Conservation (phyloP, 2,888 invertebrate species). For the Stegana nigrithorax region DNA sequence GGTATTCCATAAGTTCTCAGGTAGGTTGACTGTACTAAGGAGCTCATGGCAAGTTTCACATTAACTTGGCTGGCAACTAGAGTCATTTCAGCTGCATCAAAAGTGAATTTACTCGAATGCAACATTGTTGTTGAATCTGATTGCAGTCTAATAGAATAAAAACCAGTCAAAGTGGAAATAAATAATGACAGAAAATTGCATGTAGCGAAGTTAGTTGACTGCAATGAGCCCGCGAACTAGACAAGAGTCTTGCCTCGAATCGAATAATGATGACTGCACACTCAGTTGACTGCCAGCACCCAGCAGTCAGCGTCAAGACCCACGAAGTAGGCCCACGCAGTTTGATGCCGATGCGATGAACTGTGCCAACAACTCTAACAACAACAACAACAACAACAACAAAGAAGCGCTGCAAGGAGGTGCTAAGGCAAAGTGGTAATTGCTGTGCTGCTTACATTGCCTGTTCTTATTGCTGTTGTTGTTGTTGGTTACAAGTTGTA, state of each 20-base stretch:
- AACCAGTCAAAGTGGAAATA: constrained; percentile 2
- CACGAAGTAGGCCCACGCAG: not conserved
- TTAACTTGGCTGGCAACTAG: too few species aligned
- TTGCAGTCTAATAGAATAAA: not conserved
- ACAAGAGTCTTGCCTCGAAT: not conserved
- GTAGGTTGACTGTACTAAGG: too few species aligned
- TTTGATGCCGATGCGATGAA: too few species aligned
- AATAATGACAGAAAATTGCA: constrained; percentile 9
- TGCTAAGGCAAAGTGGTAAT: too few species aligned
- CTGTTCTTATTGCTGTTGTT: too few species aligned
- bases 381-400: not conserved
- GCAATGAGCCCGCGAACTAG: not conserved
- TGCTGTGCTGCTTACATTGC: too few species aligned
- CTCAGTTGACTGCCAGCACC: not conserved
- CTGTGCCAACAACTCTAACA: not conserved
- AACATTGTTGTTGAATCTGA: not conserved
- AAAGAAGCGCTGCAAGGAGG: too few species aligned
- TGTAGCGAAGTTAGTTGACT: not conserved
- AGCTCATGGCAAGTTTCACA: too few species aligned
- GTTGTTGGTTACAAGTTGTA: too few species aligned
- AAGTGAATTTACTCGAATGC: too few species aligned
- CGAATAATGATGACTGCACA: not conserved
- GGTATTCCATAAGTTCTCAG: too few species aligned
- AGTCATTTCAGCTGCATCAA: too few species aligned
- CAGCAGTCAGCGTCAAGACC: not conserved